These are phyloP conservation scores for Bradypodion ventrale DNA, from an alignment of 2,797 vertebrate species.

Conservation along the genomic window DNA sequence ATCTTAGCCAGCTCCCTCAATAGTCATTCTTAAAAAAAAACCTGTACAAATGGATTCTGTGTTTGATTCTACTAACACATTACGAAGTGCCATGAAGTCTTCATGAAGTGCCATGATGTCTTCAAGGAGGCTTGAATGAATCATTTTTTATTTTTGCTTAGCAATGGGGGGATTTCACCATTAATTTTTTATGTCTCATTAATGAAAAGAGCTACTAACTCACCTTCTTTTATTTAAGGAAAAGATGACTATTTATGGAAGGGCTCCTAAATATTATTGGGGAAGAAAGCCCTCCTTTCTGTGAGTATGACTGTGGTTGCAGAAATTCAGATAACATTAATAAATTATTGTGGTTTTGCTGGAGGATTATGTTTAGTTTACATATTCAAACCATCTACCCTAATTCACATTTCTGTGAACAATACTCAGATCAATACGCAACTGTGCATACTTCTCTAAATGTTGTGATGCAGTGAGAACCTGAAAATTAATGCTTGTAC, in stretches of 20 bases:
- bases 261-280: not conserved
- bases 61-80: no score
- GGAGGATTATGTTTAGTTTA: not conserved
- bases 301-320: not conserved
- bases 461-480: not conserved
- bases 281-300: not conserved
- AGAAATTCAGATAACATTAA: not conserved
- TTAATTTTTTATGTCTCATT: not conserved
- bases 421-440: not conserved
- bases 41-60: no score
- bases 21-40: no score
- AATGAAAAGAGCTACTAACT: not conserved
- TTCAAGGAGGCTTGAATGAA: no score
- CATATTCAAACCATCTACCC: not conserved
- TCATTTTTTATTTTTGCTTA: no score
- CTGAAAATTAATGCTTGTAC: not conserved
- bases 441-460: not conserved
- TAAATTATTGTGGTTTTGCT: not conserved
- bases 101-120: no score
- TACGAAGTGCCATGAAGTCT: no score
- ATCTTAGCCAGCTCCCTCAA: no score
- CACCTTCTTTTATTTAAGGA: not conserved
- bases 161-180: no score
- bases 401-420: not conserved
- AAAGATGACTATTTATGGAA: not conserved